Evolutionary conservation across 2,113 vertebrate genomes (phyloP).

Genomic region (Alaudala cheleensis): DNA sequence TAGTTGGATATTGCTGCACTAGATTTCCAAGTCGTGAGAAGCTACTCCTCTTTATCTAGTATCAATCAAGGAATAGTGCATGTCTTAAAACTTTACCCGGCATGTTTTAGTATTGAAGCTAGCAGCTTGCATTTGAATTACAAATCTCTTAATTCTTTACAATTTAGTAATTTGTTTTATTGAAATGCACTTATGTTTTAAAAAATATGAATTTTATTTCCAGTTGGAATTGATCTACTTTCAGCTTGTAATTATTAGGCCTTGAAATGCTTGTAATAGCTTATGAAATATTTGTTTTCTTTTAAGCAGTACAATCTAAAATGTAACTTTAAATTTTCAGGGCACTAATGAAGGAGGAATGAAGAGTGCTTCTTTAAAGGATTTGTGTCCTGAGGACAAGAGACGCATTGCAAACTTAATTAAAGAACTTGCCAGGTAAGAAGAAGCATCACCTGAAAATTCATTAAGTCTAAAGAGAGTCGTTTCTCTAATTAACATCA

Average conservation of each 20-base stretch:
- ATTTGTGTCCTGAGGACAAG: constrained; percentile 97
- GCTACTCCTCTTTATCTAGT: not conserved
- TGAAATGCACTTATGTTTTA: not conserved
- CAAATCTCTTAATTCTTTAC: not conserved
- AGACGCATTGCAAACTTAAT: constrained; percentile 94
- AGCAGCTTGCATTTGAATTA: not conserved
- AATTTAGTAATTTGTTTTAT: not conserved
- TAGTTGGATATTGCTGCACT: not conserved
- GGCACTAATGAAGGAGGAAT: constrained; percentile 62
- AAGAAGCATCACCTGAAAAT: constrained; percentile 47
- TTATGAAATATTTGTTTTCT: constrained; percentile 43
- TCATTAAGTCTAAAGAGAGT: constrained; percentile 12
- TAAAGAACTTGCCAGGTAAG: constrained; percentile 94
- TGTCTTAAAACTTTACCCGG: not conserved
- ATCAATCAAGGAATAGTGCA: not conserved
- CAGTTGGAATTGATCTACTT: not conserved
- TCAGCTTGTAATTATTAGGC: constrained; percentile 5
- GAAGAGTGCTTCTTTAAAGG: constrained; percentile 87
- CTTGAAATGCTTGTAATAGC: constrained; percentile 28
- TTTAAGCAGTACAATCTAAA: constrained; percentile 44
- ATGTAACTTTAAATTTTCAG: constrained; percentile 73
- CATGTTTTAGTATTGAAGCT: not conserved
- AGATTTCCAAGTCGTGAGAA: not conserved
- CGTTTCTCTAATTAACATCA: constrained; percentile 18
- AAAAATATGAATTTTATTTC: not conserved